Base-by-base conservation (phyloP, 1,140 invertebrate species). In the Diachasmimorpha longicaudata region DNA sequence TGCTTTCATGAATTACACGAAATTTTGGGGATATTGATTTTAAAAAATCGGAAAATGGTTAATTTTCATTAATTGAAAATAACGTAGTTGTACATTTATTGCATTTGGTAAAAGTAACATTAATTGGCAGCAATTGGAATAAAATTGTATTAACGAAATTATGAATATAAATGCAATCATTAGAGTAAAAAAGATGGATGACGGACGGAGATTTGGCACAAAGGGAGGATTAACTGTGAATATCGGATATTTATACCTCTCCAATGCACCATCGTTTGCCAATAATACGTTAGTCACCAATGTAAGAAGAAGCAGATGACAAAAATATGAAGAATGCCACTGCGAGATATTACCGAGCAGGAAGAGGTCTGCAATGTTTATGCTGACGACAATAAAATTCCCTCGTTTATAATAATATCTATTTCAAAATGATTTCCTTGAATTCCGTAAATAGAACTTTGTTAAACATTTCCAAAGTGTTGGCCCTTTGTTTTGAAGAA, bases 171-270 rank as follows among this genome's bases (percentile, higher is more conserved):
- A 83, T 74, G 83, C 81, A 84, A 86, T 86, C 87, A 87, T 88
- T 88, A 88, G 87, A 87, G 84, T 42, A 42, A 42, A 42, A 13
- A 42, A n/a, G n/a, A n/a, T n/a, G n/a, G 39, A 42, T 42, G 39
- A 10, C 4, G 4, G 39, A 10, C 48, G 77, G 63, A 39, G 66
- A 77, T 73, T 76, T 76, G 78, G 80, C 83, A 88, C 87, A 88
- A 89, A 89, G 85, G 85, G 87, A 83, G 86, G 86, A 88, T 89
- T 88, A 88, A 89, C 88, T 88, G 87, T 87, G 87, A 89, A 88
- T 87, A 89, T 88, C 83, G 81, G 85, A 84, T 84, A 84, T 16
- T 21, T 55, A 55, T 55, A 55, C 19, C n/a, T 55, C 19, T 55
- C 19, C 19, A 21, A 55, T 55, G 6, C 48, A 23, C 23, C 42